phyloP scores from a whole-genome alignment of 1,140 invertebrate genomes.

The Psilanteris sp. region DNA sequence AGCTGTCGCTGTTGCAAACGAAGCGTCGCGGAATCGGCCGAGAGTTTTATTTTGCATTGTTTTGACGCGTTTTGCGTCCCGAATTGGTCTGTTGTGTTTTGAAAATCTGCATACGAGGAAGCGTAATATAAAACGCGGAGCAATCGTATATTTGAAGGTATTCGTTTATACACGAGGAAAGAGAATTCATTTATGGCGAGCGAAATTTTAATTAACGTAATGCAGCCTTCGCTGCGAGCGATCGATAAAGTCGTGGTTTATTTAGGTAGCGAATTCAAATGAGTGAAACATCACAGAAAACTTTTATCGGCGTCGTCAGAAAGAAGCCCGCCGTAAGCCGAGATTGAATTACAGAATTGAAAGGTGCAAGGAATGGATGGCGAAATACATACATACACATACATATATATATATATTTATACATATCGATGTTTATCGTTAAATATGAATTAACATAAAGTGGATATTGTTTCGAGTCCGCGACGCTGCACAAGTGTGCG shows the following conservation, averaged over 20 bases:
- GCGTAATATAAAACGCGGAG: slow-evolving; percentile 33
- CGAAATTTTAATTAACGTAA: slow-evolving; percentile 64
- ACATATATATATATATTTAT: too few species aligned
- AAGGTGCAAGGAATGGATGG: slow-evolving; percentile 10
- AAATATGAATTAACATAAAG: slow-evolving; percentile 33
- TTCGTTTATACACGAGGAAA: slow-evolving; percentile 36
- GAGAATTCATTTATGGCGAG: slow-evolving; percentile 48
- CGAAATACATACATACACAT: too few species aligned
- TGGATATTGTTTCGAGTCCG: slow-evolving; percentile 1
- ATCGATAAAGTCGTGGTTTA: slow-evolving; percentile 60
- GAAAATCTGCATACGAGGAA: slow-evolving; percentile 48
- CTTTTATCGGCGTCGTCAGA: slow-evolving; percentile 42
- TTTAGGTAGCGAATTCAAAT: slow-evolving; percentile 55
- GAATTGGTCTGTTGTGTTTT: slow-evolving; percentile 11
- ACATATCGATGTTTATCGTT: slow-evolving; percentile 11
- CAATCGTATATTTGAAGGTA: slow-evolving; percentile 39
- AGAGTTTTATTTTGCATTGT: slow-evolving; percentile 24
- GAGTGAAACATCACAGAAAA: slow-evolving; percentile 56
- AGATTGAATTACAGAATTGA: slow-evolving; percentile 48
- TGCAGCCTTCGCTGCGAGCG: slow-evolving; percentile 42
- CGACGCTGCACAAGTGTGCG: slow-evolving; percentile 11
- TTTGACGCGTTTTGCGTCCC: slow-evolving; percentile 21
- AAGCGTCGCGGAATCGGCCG: slow-evolving; percentile 8
- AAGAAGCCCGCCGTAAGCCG: slow-evolving; percentile 31
- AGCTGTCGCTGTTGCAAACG: too few species aligned